Percentiles rank a stretch among this genome's conserved stretches.
Conservation (phyloP, 2,113 vertebrate genomes). For the Bos indicus region DNA sequence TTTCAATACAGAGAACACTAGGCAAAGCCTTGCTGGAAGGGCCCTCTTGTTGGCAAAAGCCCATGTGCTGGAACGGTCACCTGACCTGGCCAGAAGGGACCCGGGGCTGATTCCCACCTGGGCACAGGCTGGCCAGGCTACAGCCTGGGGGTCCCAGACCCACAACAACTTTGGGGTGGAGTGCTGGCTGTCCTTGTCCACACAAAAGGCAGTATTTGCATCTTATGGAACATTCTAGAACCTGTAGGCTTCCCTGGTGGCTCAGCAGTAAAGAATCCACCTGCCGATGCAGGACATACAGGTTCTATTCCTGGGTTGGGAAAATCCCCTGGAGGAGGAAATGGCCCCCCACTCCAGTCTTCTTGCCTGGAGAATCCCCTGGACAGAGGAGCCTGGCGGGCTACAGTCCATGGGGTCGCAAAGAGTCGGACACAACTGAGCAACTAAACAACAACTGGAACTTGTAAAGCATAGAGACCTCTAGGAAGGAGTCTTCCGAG, state of each 20-base stretch:
- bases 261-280: background rate
- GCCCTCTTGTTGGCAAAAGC: conserved; percentile 35
- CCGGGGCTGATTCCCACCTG: conserved; percentile 15
- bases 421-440: background rate
- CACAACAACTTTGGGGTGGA: conserved; percentile 6
- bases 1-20: background rate
- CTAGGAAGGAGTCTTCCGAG: background rate
- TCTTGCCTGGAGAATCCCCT: background rate
- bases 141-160: conserved; percentile 35
- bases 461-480: background rate
- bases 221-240: conserved; percentile 17
- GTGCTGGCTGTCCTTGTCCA: conserved; percentile 21
- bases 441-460: background rate
- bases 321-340: background rate
- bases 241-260: background rate
- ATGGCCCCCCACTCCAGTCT: background rate
- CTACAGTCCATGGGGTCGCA: background rate
- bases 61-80: conserved; percentile 19
- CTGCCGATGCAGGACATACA: background rate
- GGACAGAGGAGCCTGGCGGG: background rate
- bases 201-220: conserved; percentile 46
- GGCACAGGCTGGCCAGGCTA: conserved; percentile 39
- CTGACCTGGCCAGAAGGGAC: conserved; percentile 47
- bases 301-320: background rate
- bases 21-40: conserved; percentile 47